Percentiles rank a stretch among this genome's conserved stretches.
These are phyloP conservation scores for Pyralis farinalis DNA, from an alignment of 2,888 invertebrate genomes.

Conservation along the genomic window DNA sequence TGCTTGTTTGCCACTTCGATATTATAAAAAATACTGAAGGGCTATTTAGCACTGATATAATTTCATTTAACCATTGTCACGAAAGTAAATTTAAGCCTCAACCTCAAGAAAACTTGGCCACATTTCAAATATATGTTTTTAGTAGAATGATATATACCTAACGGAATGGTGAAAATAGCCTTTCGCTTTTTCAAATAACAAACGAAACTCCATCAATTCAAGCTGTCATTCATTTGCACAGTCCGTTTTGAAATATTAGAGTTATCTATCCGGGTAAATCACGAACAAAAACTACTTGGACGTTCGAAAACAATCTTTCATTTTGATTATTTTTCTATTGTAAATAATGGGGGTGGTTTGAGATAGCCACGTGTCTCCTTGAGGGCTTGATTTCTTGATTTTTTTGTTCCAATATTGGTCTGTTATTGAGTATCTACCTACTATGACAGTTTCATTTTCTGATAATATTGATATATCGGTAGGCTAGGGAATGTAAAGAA, in stretches of 20 bases:
- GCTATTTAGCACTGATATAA: no score
- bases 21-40: no score
- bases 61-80: no score
- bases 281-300: constrained; percentile 66
- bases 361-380: constrained; percentile 45
- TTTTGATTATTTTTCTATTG: constrained; percentile 70
- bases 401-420: constrained; percentile 13
- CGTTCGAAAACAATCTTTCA: constrained; percentile 53
- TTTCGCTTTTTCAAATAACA: constrained; percentile 79
- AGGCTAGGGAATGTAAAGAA: no score
- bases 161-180: constrained; percentile 66
- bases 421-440: constrained; percentile 12
- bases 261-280: constrained; percentile 67
- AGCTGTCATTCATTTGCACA: constrained; percentile 70
- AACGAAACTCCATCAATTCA: constrained; percentile 70
- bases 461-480: constrained; percentile 11
- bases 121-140: not conserved
- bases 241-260: constrained; percentile 69
- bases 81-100: no score
- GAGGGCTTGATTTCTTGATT: constrained; percentile 22
- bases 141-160: constrained; percentile 66
- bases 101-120: not conserved
- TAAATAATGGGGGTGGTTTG: constrained; percentile 66
- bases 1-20: no score
- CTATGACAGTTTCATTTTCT: constrained; percentile 12